These are phyloP conservation scores for Sakesphorus luctuosus DNA, from an alignment of 2,113 vertebrate genomes.

Conservation along the genomic window DNA sequence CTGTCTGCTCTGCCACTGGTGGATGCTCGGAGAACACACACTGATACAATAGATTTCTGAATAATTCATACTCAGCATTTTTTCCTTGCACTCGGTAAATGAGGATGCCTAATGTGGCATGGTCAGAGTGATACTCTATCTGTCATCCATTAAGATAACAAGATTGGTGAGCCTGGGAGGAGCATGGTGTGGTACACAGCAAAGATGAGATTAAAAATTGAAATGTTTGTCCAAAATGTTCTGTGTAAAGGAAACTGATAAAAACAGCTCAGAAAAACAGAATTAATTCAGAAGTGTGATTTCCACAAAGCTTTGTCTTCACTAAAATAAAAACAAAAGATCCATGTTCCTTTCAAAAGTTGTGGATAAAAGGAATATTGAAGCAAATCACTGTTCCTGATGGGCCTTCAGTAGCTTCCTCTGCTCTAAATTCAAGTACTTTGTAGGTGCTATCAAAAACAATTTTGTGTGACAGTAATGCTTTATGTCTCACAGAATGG, in stretches of 20 bases:
- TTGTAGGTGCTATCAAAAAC: constrained; percentile 15
- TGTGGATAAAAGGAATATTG: background rate
- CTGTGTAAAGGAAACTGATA: constrained; percentile 25
- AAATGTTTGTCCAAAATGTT: constrained; percentile 16
- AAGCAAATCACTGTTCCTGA: background rate
- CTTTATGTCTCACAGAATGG: background rate
- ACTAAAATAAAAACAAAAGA: background rate
- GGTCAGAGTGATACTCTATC: constrained; percentile 77
- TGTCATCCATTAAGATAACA: constrained; percentile 91
- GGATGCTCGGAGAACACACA: constrained; percentile 84
- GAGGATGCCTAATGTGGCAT: constrained; percentile 83
- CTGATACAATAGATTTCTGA: constrained; percentile 78
- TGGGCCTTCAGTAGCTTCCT: background rate
- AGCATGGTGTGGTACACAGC: background rate
- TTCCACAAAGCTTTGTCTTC: constrained; percentile 1
- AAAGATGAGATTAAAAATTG: constrained; percentile 65
- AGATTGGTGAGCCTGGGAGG: constrained; percentile 78
- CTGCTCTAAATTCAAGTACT: background rate
- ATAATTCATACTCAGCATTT: constrained; percentile 89
- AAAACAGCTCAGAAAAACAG: constrained; percentile 34
- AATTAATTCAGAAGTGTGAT: constrained; percentile 34
- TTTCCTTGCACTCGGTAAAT: constrained; percentile 91
- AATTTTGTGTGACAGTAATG: constrained; percentile 33
- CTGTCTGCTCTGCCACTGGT: constrained; percentile 75
- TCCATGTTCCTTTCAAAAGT: background rate